Evolutionary conservation across 1,140 invertebrate species (phyloP).

Genomic region (Pararge aegeria): DNA sequence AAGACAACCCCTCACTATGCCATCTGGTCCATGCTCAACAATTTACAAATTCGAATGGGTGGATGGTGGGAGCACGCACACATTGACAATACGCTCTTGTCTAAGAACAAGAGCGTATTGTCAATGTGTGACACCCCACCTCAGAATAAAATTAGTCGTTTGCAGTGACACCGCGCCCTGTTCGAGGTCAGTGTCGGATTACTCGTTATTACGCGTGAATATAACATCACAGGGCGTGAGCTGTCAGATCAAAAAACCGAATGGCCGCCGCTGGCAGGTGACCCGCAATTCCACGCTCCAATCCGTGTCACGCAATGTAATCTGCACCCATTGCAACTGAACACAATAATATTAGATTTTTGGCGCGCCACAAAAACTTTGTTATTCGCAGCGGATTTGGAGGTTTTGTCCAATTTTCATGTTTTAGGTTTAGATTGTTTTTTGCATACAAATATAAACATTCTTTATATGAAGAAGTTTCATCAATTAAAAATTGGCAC

Average conservation of each 20-base stretch:
- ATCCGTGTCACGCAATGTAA: slow-evolving; percentile 31
- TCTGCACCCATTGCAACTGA: slow-evolving; percentile 15
- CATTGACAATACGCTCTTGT: no score
- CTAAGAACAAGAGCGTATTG: no score
- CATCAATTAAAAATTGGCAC: no score
- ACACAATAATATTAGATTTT: slow-evolving; percentile 18
- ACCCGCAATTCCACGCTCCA: slow-evolving; percentile 32
- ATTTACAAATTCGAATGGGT: no score
- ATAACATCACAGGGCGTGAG: slow-evolving; percentile 45
- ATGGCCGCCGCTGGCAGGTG: slow-evolving; percentile 18
- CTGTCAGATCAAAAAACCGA: slow-evolving; percentile 41
- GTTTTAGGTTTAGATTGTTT: neutral
- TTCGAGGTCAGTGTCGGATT: slow-evolving; percentile 38
- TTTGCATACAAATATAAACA: no score
- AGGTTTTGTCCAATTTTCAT: neutral
- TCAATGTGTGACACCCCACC: no score
- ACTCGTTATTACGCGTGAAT: slow-evolving; percentile 55
- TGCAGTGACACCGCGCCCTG: slow-evolving; percentile 1
- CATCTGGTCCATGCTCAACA: no score
- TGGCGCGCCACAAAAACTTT: slow-evolving; percentile 10
- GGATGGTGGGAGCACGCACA: no score
- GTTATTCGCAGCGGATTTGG: neutral
- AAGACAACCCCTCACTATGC: no score
- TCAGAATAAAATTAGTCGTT: no score
- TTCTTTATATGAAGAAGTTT: no score